phyloP scores from a whole-genome alignment of 2,888 invertebrate species.

The Carabus problematicus region DNA sequence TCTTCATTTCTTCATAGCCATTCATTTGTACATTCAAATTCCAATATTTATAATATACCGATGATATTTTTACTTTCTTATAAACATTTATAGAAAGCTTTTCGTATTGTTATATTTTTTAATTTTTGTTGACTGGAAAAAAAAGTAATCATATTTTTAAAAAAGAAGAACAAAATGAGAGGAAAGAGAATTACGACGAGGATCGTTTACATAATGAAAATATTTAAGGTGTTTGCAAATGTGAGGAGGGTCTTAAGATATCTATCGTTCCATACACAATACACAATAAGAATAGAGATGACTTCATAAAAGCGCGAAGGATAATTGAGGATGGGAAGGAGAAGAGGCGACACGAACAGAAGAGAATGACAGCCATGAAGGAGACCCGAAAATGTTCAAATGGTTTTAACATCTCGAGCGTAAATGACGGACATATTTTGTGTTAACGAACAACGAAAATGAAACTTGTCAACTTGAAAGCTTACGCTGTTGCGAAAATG shows the following conservation, averaged over 20 bases:
- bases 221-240: constrained; percentile 35
- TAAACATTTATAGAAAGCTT: too few species aligned
- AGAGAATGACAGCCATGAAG: constrained; percentile 20
- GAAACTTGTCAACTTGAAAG: constrained; percentile 6
- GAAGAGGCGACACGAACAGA: constrained; percentile 21
- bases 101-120: too few species aligned
- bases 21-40: too few species aligned
- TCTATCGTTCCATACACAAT: constrained; percentile 30
- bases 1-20: too few species aligned
- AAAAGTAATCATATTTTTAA: too few species aligned
- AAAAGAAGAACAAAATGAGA: too few species aligned
- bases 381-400: constrained; percentile 32
- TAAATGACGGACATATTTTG: constrained; percentile 34
- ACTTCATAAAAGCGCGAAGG: constrained; percentile 34
- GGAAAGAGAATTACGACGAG: neutral
- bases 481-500: neutral
- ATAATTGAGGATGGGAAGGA: constrained; percentile 22
- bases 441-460: constrained; percentile 34
- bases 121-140: too few species aligned
- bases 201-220: constrained; percentile 22
- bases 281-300: constrained; percentile 39
- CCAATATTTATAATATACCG: too few species aligned
- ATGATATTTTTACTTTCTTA: too few species aligned
- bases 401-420: constrained; percentile 31
- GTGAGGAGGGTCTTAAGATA: constrained; percentile 28